Evolutionary conservation across 1,140 invertebrate species (phyloP).

Genomic region (Lanistes nyassanus): DNA sequence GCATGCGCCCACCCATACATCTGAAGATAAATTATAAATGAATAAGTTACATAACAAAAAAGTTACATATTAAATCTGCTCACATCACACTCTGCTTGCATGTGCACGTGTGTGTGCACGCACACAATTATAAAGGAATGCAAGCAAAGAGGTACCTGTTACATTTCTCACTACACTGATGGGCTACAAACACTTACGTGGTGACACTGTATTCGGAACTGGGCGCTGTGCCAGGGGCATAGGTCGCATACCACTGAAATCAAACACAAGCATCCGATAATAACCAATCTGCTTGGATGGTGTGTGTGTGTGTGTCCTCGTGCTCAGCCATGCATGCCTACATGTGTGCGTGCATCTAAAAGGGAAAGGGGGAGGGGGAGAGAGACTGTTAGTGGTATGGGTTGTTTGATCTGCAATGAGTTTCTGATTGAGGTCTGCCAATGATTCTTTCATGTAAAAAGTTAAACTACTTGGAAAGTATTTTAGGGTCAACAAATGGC

Average conservation of each 20-base stretch:
- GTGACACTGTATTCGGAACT: constrained; percentile 61
- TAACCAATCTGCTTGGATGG: background rate
- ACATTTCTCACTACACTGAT: no score
- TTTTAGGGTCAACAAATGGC: no score
- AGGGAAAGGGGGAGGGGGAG: background rate
- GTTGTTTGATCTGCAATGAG: no score
- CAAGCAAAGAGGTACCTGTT: no score
- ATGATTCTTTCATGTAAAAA: no score
- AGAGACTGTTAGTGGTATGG: background rate
- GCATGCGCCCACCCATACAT: background rate
- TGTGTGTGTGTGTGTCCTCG: constrained; percentile 3
- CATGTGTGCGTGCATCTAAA: background rate
- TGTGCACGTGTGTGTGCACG: no score
- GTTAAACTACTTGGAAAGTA: no score
- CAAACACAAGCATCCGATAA: background rate
- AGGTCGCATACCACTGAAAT: constrained; percentile 52
- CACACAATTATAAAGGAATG: no score
- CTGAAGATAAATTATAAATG: background rate
- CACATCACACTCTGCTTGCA: no score
- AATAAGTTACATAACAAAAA: no score
- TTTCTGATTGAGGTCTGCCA: no score
- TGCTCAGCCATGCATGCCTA: background rate
- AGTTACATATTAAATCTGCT: no score
- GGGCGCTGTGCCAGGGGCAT: constrained; percentile 58
- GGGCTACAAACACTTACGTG: constrained; percentile 66